phyloP scores from a whole-genome alignment of 2,797 vertebrate genomes.

The Momotus momota region DNA sequence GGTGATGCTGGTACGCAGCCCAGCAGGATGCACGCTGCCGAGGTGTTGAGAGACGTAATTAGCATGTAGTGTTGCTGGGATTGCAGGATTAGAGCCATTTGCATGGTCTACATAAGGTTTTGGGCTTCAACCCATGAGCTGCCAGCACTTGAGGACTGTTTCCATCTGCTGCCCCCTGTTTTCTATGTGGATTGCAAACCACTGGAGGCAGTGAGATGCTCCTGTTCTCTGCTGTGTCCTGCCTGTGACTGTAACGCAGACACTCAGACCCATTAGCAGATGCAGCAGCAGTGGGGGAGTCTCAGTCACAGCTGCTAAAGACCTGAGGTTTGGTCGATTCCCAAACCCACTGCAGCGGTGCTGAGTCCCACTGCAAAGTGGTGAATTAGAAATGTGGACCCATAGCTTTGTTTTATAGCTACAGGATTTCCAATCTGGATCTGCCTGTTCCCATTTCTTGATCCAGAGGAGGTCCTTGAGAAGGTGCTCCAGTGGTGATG shows the following conservation, averaged over 20 bases:
- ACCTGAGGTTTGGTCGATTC: background rate
- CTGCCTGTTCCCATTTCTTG: background rate
- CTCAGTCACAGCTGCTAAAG: background rate
- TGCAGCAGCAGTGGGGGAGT: background rate
- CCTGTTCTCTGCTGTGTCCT: background rate
- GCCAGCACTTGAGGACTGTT: background rate
- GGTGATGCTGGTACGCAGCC: background rate
- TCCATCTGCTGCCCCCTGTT: background rate
- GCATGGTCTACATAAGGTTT: background rate
- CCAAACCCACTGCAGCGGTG: background rate
- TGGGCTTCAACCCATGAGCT: background rate
- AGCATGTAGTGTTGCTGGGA: background rate
- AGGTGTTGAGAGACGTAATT: background rate
- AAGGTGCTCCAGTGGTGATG: background rate
- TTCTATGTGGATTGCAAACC: background rate
- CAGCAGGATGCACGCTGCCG: background rate
- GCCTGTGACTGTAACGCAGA: background rate
- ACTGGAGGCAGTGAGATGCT: background rate
- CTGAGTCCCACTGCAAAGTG: background rate
- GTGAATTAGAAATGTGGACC: background rate
- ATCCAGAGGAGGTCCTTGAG: background rate
- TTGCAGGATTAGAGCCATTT: background rate
- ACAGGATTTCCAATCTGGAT: background rate
- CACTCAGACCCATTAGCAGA: accelerated
- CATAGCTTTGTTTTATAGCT: background rate